Conservation (phyloP, 2,797 vertebrate genomes). For the Tinamus major region DNA sequence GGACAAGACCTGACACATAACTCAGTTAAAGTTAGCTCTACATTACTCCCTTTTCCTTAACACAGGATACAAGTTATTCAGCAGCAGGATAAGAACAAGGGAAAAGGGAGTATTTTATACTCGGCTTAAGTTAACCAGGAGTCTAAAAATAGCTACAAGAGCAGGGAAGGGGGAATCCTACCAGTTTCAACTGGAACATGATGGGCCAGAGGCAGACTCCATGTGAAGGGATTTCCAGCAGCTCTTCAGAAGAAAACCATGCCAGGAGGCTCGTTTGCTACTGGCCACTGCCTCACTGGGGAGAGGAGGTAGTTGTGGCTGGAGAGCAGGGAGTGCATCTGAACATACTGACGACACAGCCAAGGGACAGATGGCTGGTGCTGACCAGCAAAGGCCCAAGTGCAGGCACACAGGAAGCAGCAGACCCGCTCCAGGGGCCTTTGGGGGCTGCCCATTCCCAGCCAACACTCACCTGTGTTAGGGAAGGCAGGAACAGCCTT, state of each 20-base stretch:
- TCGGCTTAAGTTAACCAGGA: background rate
- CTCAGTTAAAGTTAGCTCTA: rapidly evolving
- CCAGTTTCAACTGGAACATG: rapidly evolving
- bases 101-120: background rate
- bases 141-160: background rate
- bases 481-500: background rate
- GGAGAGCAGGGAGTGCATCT: background rate
- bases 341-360: rapidly evolving
- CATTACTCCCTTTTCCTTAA: background rate
- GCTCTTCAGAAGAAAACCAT: background rate
- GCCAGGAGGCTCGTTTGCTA: background rate
- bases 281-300: background rate
- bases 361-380: too few relatives aligned
- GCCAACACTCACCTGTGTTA: background rate
- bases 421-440: background rate
- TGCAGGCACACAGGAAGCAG: background rate
- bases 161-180: background rate
- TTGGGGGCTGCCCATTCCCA: background rate
- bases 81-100: background rate
- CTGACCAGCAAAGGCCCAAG: background rate
- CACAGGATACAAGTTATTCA: background rate
- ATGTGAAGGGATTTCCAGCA: rapidly evolving
- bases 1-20: background rate
- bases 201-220: background rate
- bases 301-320: background rate